Evolutionary conservation across 2,113 vertebrate genomes (phyloP).

Genomic region (Halichoerus grypus): DNA sequence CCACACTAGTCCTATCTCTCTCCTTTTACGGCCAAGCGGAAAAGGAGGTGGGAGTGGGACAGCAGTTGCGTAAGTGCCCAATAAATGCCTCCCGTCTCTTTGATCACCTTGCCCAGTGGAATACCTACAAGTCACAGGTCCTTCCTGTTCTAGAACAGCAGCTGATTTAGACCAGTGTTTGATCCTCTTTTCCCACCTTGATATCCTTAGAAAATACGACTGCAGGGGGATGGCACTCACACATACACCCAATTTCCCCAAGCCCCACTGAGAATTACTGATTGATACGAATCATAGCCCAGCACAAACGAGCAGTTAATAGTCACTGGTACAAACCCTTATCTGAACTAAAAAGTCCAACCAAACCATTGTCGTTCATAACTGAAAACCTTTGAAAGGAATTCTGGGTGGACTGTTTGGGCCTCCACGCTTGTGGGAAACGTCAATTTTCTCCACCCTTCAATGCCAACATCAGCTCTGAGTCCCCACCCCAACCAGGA

Average conservation of each 20-base stretch:
- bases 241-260: not conserved
- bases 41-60: not conserved
- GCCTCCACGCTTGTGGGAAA: not conserved
- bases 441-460: not conserved
- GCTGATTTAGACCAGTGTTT: not conserved
- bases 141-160: not conserved
- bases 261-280: not conserved
- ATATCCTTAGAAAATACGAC: not conserved
- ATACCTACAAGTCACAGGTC: not conserved
- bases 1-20: not conserved
- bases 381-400: not conserved
- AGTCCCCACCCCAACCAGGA: not conserved
- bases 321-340: not conserved
- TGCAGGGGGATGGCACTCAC: not conserved
- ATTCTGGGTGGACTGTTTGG: not conserved
- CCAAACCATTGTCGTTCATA: not conserved
- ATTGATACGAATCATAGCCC: not conserved
- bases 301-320: not conserved
- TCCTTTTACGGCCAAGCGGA: not conserved
- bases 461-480: not conserved
- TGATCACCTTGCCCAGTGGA: not conserved
- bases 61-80: not conserved
- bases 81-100: not conserved
- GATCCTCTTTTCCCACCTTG: not conserved
- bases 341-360: conserved; percentile 25